Base-by-base conservation (phyloP, 2,888 invertebrate species). In the Altica lythri region DNA sequence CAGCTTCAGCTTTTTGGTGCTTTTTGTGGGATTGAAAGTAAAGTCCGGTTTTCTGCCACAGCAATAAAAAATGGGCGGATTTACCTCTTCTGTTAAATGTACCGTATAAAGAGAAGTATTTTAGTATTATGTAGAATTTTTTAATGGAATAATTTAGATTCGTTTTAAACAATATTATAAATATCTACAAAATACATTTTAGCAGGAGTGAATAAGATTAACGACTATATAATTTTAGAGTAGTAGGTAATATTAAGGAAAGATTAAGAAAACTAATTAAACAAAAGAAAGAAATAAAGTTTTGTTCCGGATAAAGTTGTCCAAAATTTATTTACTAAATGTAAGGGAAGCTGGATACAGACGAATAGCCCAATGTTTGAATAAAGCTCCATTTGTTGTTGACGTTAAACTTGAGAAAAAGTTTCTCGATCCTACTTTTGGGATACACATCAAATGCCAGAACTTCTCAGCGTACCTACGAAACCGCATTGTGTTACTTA, bases 51-150 rank as follows among this genome's bases (percentile, higher is more conserved):
- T 56, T 52, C 44, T 48, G 56, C 53, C 34, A 25, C 34, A 34
- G 48, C 44, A 40, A 48, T 38, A n/a, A 47, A 56, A 56, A 52
- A 56, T 52, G 19, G 37, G 47, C 29, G 25, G 43, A 51, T 51
- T 46, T 46, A 32, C 34, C 27, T 34, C 40, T 46, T 42, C 25
- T 40, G 51, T 51, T 55, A 30, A 47, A 44, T 44, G 47, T 48
- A 19, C 13, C 43, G 43, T 42, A 13, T 22, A 17, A 14, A 17
- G 16, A 17, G 14, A n/a, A n/a, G n/a, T n/a, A n/a, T n/a, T n/a
- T n/a, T n/a, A n/a, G n/a, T n/a, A n/a, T n/a, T n/a, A n/a, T n/a
- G n/a, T n/a, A n/a, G n/a, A n/a, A n/a, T n/a, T n/a, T n/a, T 12
- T 10, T 2, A 17, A 35, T 9, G 16, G 13, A 9, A 35, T 35